Conservation (phyloP, 2,888 invertebrate genomes). For the Koerneria pararmatus region DNA sequence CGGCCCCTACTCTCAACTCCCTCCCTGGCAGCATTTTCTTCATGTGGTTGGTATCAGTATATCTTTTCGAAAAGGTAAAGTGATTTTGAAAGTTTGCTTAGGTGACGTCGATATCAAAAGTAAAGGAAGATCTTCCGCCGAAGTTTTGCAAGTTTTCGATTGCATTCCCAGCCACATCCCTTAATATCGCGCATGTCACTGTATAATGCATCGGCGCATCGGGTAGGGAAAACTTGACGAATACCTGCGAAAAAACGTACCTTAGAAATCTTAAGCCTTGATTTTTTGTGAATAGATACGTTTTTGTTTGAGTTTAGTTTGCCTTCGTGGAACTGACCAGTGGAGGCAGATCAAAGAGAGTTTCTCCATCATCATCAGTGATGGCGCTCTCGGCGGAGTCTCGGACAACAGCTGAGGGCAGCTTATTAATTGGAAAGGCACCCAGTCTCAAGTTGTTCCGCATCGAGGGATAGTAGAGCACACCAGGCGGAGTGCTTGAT, state of each 20-base stretch:
- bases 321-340: background rate
- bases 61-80: too few relatives aligned
- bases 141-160: slow-evolving; percentile 11
- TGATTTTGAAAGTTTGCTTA: too few relatives aligned
- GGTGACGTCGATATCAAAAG: slow-evolving; percentile 14
- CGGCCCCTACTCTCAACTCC: too few relatives aligned
- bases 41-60: too few relatives aligned
- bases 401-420: background rate
- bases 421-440: slow-evolving; percentile 16
- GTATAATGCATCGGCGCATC: slow-evolving; percentile 21
- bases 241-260: background rate
- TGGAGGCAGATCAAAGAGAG: slow-evolving; percentile 13
- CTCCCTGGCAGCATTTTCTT: too few relatives aligned
- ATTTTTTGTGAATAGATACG: background rate
- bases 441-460: slow-evolving; percentile 13
- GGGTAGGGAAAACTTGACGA: slow-evolving; percentile 18
- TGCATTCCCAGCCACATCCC: slow-evolving; percentile 12
- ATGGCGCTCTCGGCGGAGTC: background rate
- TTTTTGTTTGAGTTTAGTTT: background rate
- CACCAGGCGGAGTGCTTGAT: background rate
- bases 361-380: slow-evolving; percentile 20
- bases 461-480: slow-evolving; percentile 17
- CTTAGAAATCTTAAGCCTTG: too few relatives aligned
- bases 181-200: slow-evolving; percentile 9
- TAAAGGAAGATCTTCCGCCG: slow-evolving; percentile 11